Percentiles rank a stretch among this genome's conserved stretches.
Conservation (phyloP, 2,797 vertebrate species). For the Sebastes taczanowskii region DNA sequence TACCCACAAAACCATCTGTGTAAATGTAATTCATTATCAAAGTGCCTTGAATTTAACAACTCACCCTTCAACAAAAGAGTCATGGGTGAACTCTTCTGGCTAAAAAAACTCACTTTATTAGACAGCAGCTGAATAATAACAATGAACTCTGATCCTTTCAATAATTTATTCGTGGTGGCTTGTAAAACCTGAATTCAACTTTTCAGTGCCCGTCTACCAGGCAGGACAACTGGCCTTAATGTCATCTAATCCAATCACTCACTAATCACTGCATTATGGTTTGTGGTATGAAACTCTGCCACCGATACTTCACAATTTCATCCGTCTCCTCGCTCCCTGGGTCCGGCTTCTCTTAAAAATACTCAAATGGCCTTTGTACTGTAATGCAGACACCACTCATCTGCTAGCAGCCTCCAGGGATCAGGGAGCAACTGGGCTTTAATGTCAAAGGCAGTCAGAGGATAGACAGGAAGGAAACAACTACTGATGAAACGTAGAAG, state of each 20-base stretch:
- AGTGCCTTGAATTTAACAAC: background rate
- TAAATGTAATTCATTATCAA: slow-evolving; percentile 3
- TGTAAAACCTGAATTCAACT: background rate
- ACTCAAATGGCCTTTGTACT: slow-evolving; percentile 2
- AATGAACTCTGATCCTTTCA: background rate
- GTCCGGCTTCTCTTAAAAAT: background rate
- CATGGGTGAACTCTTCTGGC: background rate
- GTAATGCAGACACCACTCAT: background rate
- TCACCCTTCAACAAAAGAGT: background rate
- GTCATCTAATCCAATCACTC: background rate
- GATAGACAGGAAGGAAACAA: slow-evolving; percentile 20
- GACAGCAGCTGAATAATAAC: background rate
- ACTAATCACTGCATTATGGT: background rate
- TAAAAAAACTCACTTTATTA: background rate
- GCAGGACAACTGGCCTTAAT: background rate
- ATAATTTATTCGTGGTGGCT: background rate
- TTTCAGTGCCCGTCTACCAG: background rate
- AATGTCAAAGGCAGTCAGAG: slow-evolving; percentile 30
- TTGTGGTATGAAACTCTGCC: background rate
- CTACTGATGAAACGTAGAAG: slow-evolving; percentile 21
- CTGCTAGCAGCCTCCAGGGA: slow-evolving; percentile 14
- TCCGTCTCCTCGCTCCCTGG: background rate
- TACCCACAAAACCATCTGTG: background rate
- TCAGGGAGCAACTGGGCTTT: slow-evolving; percentile 13
- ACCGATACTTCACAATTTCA: background rate